Evolutionary conservation across 1,140 invertebrate genomes (phyloP).

Genomic region (Drosophila burlai): DNA sequence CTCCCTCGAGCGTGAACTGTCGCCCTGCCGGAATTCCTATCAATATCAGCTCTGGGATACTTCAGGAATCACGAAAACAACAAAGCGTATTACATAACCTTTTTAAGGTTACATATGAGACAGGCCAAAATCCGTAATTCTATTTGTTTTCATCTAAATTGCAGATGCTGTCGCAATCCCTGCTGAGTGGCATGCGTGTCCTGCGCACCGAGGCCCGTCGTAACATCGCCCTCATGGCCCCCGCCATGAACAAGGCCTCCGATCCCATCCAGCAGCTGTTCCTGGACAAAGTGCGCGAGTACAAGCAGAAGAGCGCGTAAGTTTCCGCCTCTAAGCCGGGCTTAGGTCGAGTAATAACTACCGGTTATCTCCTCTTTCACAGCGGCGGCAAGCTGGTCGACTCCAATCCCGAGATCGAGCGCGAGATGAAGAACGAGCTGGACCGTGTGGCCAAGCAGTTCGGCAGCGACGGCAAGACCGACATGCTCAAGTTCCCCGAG

Average conservation of each 20-base stretch:
- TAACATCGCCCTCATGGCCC: constrained; percentile 89
- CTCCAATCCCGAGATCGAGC: constrained; percentile 90
- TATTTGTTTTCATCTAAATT: constrained; percentile 39
- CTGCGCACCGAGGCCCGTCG: constrained; percentile 85
- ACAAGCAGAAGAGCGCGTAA: constrained; percentile 87
- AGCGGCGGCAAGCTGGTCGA: constrained; percentile 94
- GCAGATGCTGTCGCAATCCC: constrained; percentile 82
- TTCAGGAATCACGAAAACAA: neutral
- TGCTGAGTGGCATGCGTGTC: constrained; percentile 71
- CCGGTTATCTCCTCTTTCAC: neutral
- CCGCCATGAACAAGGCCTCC: constrained; percentile 89
- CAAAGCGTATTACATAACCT: constrained; percentile 73
- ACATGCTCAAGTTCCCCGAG: constrained; percentile 95
- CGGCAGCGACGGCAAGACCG: constrained; percentile 90
- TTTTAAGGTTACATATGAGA: constrained; percentile 78
- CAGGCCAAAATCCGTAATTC: neutral
- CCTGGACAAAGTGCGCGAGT: constrained; percentile 96
- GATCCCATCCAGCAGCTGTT: constrained; percentile 98
- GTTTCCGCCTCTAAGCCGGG: neutral
- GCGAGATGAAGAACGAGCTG: constrained; percentile 91
- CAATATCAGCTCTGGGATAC: neutral
- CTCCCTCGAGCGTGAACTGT: too few relatives aligned
- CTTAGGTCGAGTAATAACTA: too few relatives aligned
- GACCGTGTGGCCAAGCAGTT: constrained; percentile 92
- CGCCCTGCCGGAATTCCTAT: rapidly evolving